Evolutionary conservation across 2,888 invertebrate genomes (phyloP).

Genomic region (Bellardia bayeri): DNA sequence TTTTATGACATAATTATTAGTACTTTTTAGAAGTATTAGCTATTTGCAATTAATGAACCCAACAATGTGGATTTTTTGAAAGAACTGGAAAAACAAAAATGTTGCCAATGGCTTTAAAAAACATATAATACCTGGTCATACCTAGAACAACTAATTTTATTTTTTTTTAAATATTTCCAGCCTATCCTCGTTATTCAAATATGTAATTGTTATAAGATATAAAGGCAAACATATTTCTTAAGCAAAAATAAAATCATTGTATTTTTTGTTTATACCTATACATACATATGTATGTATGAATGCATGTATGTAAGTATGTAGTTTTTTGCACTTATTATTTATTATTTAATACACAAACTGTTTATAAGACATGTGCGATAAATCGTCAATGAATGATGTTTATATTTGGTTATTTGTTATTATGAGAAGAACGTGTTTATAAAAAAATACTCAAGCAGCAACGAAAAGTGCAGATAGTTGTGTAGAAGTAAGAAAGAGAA

Average conservation of each 20-base stretch:
- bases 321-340: slow-evolving; percentile 3
- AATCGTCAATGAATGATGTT: slow-evolving; percentile 15
- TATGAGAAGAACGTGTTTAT: slow-evolving; percentile 31
- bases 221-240: slow-evolving; percentile 5
- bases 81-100: too few relatives aligned
- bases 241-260: neutral
- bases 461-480: neutral
- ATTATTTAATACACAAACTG: slow-evolving; percentile 27
- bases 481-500: neutral
- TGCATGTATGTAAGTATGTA: neutral
- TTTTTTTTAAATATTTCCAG: neutral
- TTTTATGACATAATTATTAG: too few relatives aligned
- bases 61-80: too few relatives aligned
- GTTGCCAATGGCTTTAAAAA: too few relatives aligned
- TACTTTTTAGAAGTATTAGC: too few relatives aligned
- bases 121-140: too few relatives aligned
- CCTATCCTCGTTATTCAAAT: neutral
- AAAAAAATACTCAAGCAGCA: slow-evolving; percentile 22
- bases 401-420: slow-evolving; percentile 22
- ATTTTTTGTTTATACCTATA: slow-evolving; percentile 2
- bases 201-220: neutral
- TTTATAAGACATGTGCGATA: slow-evolving; percentile 33
- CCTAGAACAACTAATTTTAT: too few relatives aligned
- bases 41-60: too few relatives aligned
- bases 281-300: too few relatives aligned